Conservation (phyloP, 2,113 vertebrate genomes). For the Trochalopteron elliotii region DNA sequence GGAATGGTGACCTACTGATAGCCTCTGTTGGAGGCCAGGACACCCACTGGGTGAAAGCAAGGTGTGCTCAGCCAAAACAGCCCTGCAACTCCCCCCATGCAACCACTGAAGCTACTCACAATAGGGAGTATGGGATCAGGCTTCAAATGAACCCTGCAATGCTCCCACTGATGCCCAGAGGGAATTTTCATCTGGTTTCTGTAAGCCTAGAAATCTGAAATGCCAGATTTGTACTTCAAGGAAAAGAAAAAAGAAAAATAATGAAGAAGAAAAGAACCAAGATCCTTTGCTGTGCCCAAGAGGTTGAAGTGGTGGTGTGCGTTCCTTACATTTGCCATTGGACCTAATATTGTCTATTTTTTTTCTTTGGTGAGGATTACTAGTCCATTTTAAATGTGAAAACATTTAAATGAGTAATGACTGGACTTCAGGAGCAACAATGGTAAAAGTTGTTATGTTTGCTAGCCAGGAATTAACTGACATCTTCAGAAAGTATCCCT, state of each 20-base stretch:
- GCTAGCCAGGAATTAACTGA: not conserved
- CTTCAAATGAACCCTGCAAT: not conserved
- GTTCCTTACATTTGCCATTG: not conserved
- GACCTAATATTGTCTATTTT: not conserved
- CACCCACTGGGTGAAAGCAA: not conserved
- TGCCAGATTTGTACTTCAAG: not conserved
- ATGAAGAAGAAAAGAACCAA: fast-evolving
- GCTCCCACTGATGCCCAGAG: not conserved
- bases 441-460: not conserved
- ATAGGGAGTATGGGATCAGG: fast-evolving
- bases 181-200: not conserved
- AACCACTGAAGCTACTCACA: not conserved
- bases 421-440: not conserved
- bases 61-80: not conserved
- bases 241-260: fast-evolving
- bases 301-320: fast-evolving
- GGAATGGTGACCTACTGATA: not conserved
- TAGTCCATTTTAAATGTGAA: not conserved
- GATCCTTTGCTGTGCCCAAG: not conserved
- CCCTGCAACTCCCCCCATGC: not conserved
- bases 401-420: not conserved
- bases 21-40: not conserved
- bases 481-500: not conserved
- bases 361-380: not conserved
- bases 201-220: not conserved